Conservation (phyloP, 2,113 vertebrate genomes). For the Pimephales promelas region DNA sequence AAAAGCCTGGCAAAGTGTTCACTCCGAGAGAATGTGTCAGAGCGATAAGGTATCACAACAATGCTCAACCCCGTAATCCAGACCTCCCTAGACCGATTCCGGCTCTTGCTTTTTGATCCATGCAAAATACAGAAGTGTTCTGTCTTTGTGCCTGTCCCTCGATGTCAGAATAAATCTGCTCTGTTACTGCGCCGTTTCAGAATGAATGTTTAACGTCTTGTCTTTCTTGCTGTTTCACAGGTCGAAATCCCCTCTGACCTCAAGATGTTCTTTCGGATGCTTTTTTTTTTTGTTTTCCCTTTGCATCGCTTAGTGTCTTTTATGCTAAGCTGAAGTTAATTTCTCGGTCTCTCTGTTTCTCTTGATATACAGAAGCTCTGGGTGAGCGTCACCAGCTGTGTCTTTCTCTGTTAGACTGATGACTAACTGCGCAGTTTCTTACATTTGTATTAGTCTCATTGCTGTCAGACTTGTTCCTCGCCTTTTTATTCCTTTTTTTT, state of each 20-base stretch:
- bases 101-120: conserved; percentile 46
- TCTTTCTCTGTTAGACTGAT: conserved; percentile 6
- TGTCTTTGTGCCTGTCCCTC: conserved; percentile 39
- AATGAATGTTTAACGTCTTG: conserved; percentile 42
- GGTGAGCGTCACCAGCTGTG: conserved; percentile 19
- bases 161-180: conserved; percentile 54
- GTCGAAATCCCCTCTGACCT: conserved; percentile 49
- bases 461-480: background rate
- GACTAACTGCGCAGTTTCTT: background rate
- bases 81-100: conserved; percentile 50
- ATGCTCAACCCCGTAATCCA: conserved; percentile 57
- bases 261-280: conserved; percentile 38
- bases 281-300: background rate
- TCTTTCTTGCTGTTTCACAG: conserved; percentile 30
- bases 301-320: conserved; percentile 6
- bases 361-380: conserved; percentile 12
- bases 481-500: background rate
- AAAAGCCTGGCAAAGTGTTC: conserved; percentile 46
- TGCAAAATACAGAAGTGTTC: conserved; percentile 47
- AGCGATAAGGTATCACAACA: conserved; percentile 60
- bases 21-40: conserved; percentile 56
- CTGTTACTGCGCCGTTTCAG: conserved; percentile 45
- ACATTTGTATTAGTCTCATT: background rate
- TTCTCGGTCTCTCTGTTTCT: background rate
- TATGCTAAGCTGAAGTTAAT: conserved; percentile 24